phyloP scores from a whole-genome alignment of 1,140 invertebrate genomes.

The Lepidurus apus region DNA sequence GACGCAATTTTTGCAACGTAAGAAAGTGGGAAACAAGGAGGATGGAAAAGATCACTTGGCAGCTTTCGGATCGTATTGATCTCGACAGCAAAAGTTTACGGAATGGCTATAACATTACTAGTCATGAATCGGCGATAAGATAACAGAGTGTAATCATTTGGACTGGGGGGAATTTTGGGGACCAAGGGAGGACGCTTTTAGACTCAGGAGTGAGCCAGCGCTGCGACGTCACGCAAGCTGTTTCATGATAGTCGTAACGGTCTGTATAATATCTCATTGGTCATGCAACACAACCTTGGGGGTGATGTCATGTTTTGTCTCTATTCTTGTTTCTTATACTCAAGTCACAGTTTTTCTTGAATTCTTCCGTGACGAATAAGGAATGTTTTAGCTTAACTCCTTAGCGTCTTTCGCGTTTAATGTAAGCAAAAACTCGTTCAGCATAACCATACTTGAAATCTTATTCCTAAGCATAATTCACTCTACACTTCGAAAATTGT shows the following conservation, averaged over 20 bases:
- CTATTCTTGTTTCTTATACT: not conserved
- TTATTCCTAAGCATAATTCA: not conserved
- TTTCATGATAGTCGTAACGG: not conserved
- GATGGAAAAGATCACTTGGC: not conserved
- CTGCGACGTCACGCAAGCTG: not conserved
- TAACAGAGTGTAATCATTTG: not conserved
- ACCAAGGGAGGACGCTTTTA: not conserved
- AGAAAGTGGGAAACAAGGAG: not conserved
- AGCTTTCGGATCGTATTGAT: not conserved
- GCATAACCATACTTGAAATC: not conserved
- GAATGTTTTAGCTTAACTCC: not conserved
- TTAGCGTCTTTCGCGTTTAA: not conserved
- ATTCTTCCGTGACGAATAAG: not conserved
- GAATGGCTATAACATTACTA: not conserved
- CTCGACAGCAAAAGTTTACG: not conserved
- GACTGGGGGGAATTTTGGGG: not conserved
- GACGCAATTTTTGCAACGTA: not conserved
- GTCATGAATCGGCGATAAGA: not conserved
- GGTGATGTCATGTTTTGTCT: constrained; percentile 9
- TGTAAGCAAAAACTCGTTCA: not conserved
- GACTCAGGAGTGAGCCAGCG: not conserved
- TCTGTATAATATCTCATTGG: constrained; percentile 1
- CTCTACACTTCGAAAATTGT: not conserved
- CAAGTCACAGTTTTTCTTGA: not conserved
- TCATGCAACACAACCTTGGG: not conserved